Base-by-base conservation (phyloP, 92 coral and sea anemone species). In the Phenganax subtilis region DNA sequence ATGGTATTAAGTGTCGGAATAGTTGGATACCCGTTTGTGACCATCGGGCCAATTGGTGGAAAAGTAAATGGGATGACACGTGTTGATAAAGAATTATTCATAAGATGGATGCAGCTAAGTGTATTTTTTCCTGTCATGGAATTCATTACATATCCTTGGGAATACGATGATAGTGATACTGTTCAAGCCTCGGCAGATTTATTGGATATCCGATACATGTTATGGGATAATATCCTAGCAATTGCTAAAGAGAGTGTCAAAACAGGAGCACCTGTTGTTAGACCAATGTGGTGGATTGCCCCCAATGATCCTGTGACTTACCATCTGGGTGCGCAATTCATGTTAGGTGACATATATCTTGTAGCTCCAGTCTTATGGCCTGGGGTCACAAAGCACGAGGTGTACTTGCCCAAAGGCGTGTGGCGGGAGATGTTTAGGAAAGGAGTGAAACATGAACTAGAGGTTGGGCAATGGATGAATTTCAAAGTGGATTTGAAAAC, bases 251-350 rank as follows among this genome's bases (percentile, higher is more conserved):
- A 84, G 69, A 87, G 84, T 54, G 81, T 80, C 9, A 75, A 84
- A 73, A 83, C 87, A 63, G 89, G 90, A 12, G 89, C 87, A 9
- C 91, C 93, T 54, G 77, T 92, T 60, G 75, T 92, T 17, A 76
- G 91, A 9, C 97, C 97, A 8, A 76, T 92, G 65, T 92, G 97
- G 97, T 92, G 97, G 97, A 60, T 90, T 16, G 91, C 93, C 16
- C 93, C 93, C 7, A 75, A 66, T 57, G 97, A 92, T 71, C 71
- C 86, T 53, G 85, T 57, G 11, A 90, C 93, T 1, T 88, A 90
- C 54, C 75, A 57, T n/a, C 71, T 91, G 6, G 80, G 86, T 81
- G 72, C 97, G 3, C 87, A 91, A 53, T 91, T 89, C 52, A 79
- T 91, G 80, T 84, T 91, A 15, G 93, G 92, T 29, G 86, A 88